phyloP scores from a whole-genome alignment of 2,888 invertebrate genomes.

The Acanthococcus lagerstroemiae region DNA sequence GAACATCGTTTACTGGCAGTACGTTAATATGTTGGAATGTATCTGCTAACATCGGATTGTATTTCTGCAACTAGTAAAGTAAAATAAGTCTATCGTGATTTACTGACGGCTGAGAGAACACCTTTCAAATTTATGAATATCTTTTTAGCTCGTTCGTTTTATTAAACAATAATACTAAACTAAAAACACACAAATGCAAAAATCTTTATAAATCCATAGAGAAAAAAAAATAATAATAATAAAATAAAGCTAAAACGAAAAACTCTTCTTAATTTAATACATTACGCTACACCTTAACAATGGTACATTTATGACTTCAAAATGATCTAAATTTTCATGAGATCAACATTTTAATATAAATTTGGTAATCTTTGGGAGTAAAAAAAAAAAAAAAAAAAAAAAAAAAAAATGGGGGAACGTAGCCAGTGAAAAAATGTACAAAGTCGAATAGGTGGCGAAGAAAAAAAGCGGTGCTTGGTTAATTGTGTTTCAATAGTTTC shows the following conservation, averaged over 20 bases:
- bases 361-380: constrained; percentile 28
- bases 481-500: constrained; percentile 24
- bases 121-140: not conserved
- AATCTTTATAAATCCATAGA: constrained; percentile 8
- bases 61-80: not conserved
- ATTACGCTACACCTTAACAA: constrained; percentile 19
- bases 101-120: too few species aligned
- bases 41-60: not conserved
- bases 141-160: constrained; percentile 1
- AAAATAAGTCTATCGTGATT: too few species aligned
- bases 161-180: not conserved
- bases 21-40: too few species aligned
- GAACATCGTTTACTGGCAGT: not conserved
- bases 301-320: constrained; percentile 23
- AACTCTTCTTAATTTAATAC: constrained; percentile 6
- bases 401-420: not conserved
- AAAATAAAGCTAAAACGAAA: constrained; percentile 6
- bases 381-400: not conserved
- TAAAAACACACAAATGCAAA: constrained; percentile 11
- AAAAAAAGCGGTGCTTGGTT: not conserved
- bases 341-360: constrained; percentile 22
- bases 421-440: not conserved
- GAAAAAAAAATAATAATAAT: not conserved
- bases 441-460: not conserved
- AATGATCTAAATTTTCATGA: constrained; percentile 21